Percentiles rank a stretch among this genome's conserved stretches.
Evolutionary conservation across 30 jellyfish, hydroid and myxozoan genomes (phyloP).

Genomic region (Hydractinia symbiolongicarpus): DNA sequence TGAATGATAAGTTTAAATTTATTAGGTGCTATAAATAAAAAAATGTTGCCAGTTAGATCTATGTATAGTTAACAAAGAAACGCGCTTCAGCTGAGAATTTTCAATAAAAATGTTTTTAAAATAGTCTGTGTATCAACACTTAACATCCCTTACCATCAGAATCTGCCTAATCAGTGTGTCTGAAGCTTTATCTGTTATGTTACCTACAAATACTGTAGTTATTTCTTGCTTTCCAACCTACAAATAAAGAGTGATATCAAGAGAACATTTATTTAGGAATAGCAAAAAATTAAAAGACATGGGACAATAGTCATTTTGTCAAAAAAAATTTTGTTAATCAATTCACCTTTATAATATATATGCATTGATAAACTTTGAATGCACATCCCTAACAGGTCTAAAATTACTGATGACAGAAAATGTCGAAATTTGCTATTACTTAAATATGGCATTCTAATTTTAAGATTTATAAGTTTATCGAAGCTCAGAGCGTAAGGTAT

Average conservation of each 20-base stretch:
- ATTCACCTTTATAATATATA: no score
- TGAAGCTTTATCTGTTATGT: conserved; percentile 89
- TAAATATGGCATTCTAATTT: no score
- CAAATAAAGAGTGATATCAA: neutral
- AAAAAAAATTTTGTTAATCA: no score
- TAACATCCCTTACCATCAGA: conserved; percentile 53
- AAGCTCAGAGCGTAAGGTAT: no score
- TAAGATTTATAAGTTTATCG: no score
- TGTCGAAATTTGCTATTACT: no score
- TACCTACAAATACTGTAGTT: conserved; percentile 97
- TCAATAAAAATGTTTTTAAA: neutral
- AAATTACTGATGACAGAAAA: no score
- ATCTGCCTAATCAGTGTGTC: conserved; percentile 81
- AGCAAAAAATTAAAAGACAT: no score
- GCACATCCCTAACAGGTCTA: no score
- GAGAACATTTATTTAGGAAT: no score
- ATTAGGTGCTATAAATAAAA: neutral
- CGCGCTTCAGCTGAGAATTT: neutral
- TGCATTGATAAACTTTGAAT: no score
- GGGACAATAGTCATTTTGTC: no score
- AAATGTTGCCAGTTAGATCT: neutral
- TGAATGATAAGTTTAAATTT: neutral
- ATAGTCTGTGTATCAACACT: neutral
- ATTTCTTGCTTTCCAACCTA: conserved; percentile 34
- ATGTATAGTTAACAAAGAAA: neutral